Conservation (phyloP, 2,113 vertebrate species). For the Lepidothrix coronata region DNA sequence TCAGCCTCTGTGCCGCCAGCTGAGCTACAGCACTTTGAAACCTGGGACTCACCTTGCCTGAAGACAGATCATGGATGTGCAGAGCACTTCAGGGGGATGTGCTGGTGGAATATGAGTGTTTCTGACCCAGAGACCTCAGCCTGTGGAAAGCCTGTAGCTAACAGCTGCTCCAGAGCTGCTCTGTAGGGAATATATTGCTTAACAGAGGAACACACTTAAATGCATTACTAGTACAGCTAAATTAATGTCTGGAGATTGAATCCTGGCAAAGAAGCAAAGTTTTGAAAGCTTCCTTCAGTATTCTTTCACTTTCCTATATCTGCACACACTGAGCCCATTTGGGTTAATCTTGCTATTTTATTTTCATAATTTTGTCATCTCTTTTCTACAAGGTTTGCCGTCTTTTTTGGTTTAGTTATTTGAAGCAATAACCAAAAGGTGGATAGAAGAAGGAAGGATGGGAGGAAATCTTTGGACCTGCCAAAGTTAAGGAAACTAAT, state of each 20-base stretch:
- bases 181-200: not conserved
- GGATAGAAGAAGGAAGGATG: not conserved
- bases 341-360: not conserved
- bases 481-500: not conserved
- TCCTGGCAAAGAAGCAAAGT: conserved; percentile 1
- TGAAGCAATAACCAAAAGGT: not conserved
- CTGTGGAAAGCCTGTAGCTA: not conserved
- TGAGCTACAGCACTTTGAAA: not conserved
- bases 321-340: not conserved
- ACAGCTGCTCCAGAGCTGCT: conserved; percentile 17
- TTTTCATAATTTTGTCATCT: not conserved
- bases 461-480: not conserved
- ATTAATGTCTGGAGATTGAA: not conserved
- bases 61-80: not conserved
- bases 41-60: not conserved
- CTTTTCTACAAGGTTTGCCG: not conserved
- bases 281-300: not conserved
- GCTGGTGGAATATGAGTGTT: not conserved
- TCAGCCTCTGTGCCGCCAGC: not conserved
- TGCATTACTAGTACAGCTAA: not conserved
- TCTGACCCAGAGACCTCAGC: not conserved
- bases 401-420: not conserved
- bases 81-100: not conserved
- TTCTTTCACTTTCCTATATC: not conserved
- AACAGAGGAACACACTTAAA: not conserved